phyloP scores from a whole-genome alignment of 35 echinoderm and acorn worm species.

The Heliocidaris tuberculata region DNA sequence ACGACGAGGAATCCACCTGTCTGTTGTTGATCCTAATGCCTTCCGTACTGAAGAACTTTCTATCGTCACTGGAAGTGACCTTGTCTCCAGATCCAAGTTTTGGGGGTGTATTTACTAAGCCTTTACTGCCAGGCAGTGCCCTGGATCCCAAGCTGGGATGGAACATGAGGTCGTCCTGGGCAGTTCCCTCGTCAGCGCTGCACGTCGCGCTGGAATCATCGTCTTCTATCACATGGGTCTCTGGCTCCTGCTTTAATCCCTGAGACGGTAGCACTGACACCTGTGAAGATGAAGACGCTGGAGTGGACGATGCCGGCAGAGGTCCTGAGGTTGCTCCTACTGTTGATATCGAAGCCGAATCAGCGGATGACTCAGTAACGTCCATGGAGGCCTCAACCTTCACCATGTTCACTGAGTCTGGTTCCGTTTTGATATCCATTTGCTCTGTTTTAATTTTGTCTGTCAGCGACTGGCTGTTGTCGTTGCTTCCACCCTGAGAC shows the following conservation, averaged over 20 bases:
- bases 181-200: constrained; percentile 85
- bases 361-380: not conserved
- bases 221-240: constrained; percentile 65
- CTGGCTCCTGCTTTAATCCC: constrained; percentile 49
- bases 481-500: constrained; percentile 1
- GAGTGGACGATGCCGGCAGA: not conserved
- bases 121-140: not conserved
- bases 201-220: constrained; percentile 94
- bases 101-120: not conserved
- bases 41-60: constrained; percentile 22
- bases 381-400: not conserved
- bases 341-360: constrained; percentile 17
- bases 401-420: not conserved
- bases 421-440: constrained; percentile 41
- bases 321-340: constrained; percentile 15
- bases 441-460: constrained; percentile 50
- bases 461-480: constrained; percentile 15
- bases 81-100: constrained; percentile 53
- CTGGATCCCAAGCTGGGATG: constrained; percentile 26
- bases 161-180: constrained; percentile 67
- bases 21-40: constrained; percentile 11
- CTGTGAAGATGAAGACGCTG: constrained; percentile 18
- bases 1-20: constrained; percentile 37
- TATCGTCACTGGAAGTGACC: constrained; percentile 85
- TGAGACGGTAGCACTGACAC: constrained; percentile 33